Evolutionary conservation across 2,113 vertebrate species (phyloP), one percentile per base, ranked within the genome.

Genomic region (Salvelinus fontinalis): DNA sequence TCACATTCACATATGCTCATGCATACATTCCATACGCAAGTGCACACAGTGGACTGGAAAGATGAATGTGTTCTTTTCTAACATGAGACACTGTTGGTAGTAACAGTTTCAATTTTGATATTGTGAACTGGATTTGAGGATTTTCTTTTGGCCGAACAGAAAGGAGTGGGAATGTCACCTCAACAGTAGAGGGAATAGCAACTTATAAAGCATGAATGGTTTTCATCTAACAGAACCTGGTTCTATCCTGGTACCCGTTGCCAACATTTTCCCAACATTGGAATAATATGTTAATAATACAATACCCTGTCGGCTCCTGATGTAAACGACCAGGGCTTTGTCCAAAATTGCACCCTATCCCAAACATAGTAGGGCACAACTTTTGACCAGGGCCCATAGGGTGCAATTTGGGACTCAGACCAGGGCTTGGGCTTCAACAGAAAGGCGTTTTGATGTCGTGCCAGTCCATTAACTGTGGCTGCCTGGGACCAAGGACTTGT

Each of bases 231-330:
- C 73, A 83, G 67, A 62, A 75, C 69, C 70, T 3, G 44, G 66
- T 74, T 70, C 64, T 49, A 76, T 77, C 48, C 60, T 70, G 79
- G 39, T 73, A 69, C 81, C 51, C 51, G 3, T 57, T 71, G 64
- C 75, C 39, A 44, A 44, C 8, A 9, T 44, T 44, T 84, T 80
- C 75, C 76, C 79, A 75, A 71, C 29, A 57, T 67, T 76, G 73
- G 77, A 87, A 83, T 83, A 87, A 77, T 79, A 81, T 64, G 81
- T 83, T 81, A 87, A 83, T 79, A 68, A 81, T 81, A 83, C 77
- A 79, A 83, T 79, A 71, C 66, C 74, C 67, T 44, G 39, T 44
- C 75, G 67, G 74, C 62, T 78, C 78, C 79, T 85, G 79, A 87
- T 77, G 9, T 44, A 54, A 83, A 81, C 22, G 74, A 60, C 71